These are phyloP conservation scores for Melanostoma scalare DNA, from an alignment of 2,888 invertebrate species.

Conservation along the genomic window DNA sequence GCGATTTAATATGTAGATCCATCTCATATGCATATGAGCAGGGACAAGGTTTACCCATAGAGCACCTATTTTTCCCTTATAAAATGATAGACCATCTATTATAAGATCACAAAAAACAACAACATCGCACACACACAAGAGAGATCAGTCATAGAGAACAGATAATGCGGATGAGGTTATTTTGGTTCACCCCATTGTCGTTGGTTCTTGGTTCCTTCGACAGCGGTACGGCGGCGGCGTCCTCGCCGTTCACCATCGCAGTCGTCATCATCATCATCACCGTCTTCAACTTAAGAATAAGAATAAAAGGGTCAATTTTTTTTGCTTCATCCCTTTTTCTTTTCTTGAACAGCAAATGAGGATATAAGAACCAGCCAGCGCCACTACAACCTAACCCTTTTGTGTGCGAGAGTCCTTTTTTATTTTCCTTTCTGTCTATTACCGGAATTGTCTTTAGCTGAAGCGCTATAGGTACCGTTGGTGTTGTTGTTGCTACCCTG, in stretches of 20 bases:
- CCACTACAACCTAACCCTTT: conserved; percentile 47
- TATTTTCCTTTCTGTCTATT: conserved; percentile 31
- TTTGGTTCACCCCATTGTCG: conserved; percentile 72
- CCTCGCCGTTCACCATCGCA: background rate
- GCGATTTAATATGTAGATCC: conserved; percentile 72
- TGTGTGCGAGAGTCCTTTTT: conserved; percentile 48
- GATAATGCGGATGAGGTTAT: conserved; percentile 72
- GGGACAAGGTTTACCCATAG: conserved; percentile 53
- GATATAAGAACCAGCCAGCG: conserved; percentile 71
- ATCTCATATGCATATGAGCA: conserved; percentile 68
- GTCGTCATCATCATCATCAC: background rate
- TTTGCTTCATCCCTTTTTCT: conserved; percentile 51
- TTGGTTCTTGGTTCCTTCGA: conserved; percentile 3
- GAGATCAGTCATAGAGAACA: conserved; percentile 48
- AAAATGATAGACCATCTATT: conserved; percentile 58
- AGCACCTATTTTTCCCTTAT: conserved; percentile 57
- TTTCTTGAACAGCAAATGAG: conserved; percentile 49
- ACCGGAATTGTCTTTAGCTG: conserved; percentile 46
- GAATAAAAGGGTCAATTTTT: conserved; percentile 68
- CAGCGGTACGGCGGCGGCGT: background rate
- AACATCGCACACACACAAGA: conserved; percentile 48
- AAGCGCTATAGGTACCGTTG: conserved; percentile 33
- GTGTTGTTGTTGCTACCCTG: conserved; percentile 46
- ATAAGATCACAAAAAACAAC: conserved; percentile 30
- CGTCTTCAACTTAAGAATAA: conserved; percentile 2